phyloP scores from a whole-genome alignment of 2,888 invertebrate genomes.

The Disparrhopalites patrizii region DNA sequence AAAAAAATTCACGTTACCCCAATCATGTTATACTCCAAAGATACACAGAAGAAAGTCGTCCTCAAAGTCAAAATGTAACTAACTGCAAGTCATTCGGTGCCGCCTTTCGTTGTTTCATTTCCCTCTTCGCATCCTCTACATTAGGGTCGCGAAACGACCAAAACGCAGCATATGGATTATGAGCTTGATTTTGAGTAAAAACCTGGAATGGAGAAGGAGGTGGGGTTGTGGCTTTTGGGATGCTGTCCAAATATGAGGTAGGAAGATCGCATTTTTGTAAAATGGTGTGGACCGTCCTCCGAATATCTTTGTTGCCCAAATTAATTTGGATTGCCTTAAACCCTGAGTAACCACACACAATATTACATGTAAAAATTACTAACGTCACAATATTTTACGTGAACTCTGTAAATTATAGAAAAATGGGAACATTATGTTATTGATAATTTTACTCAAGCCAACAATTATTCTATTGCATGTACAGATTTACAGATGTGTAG shows the following conservation, averaged over 20 bases:
- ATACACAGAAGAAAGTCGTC: neutral
- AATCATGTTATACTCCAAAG: neutral
- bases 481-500: no score
- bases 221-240: no score
- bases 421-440: no score
- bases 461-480: no score
- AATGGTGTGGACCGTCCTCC: conserved; percentile 69
- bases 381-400: no score
- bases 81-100: conserved; percentile 37
- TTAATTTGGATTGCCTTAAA: conserved; percentile 68
- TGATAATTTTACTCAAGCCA: no score
- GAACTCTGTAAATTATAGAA: no score
- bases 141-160: conserved; percentile 18
- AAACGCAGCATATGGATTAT: neutral
- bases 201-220: no score
- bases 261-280: conserved; percentile 77
- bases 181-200: neutral
- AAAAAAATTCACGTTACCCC: conserved; percentile 1
- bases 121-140: conserved; percentile 27
- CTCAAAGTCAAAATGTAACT: neutral
- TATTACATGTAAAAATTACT: no score
- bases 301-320: conserved; percentile 64
- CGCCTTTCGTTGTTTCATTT: conserved; percentile 27
- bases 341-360: no score
- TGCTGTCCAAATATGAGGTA: conserved; percentile 76